These are phyloP conservation scores for Lucilia sericata DNA, from an alignment of 1,140 invertebrate genomes.

Conservation along the genomic window DNA sequence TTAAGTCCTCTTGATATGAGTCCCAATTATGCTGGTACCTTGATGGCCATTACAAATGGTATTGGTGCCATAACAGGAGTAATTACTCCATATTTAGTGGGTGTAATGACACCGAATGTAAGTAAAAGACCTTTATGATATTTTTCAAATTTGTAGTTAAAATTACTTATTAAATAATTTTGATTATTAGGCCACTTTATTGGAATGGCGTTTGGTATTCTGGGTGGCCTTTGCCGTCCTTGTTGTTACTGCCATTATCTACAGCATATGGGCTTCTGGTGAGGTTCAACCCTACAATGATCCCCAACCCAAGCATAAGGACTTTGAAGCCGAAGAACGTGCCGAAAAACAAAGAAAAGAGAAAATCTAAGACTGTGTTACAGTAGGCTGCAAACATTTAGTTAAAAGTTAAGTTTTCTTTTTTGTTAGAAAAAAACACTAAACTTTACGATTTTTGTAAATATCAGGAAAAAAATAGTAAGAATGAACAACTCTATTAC, in stretches of 20 bases:
- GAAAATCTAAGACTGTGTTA: constrained; percentile 26
- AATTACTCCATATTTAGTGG: constrained; percentile 82
- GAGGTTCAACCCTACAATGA: constrained; percentile 81
- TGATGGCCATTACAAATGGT: constrained; percentile 88
- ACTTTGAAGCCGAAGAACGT: constrained; percentile 45
- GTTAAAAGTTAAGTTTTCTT: background rate
- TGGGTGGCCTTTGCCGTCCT: constrained; percentile 84
- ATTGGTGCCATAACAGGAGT: constrained; percentile 86
- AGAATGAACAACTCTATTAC: background rate
- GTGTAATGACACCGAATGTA: constrained; percentile 80
- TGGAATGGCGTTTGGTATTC: constrained; percentile 85
- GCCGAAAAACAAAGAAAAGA: background rate
- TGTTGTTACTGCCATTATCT: constrained; percentile 79
- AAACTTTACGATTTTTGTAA: background rate
- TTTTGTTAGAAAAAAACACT: background rate
- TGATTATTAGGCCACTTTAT: constrained; percentile 74
- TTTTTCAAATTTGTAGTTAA: too few species aligned
- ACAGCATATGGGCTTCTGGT: constrained; percentile 78
- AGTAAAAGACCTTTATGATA: constrained; percentile 58
- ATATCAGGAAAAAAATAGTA: background rate
- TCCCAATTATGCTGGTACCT: constrained; percentile 83
- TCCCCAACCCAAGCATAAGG: constrained; percentile 50
- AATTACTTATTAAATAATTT: background rate
- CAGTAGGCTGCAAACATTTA: background rate
- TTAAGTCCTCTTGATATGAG: constrained; percentile 88